Conservation (phyloP, 2,888 invertebrate genomes). For the Ectemnius continuus region DNA sequence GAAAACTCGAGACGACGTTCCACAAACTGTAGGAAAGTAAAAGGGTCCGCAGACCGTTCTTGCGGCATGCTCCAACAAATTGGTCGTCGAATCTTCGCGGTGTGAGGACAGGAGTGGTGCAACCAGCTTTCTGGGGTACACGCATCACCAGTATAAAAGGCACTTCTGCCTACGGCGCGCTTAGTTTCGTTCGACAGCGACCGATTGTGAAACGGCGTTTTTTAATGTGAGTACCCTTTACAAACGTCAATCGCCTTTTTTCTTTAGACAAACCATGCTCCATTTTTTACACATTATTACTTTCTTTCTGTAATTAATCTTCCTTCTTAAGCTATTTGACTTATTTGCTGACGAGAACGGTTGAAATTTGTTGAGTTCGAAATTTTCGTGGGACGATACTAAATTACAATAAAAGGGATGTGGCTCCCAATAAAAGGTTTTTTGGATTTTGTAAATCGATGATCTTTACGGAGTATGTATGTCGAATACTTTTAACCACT, state of each 20-base stretch:
- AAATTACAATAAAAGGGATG: too few species aligned
- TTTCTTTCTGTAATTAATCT: too few species aligned
- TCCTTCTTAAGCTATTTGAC: too few species aligned
- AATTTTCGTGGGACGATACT: too few species aligned
- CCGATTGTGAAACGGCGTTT: conserved; percentile 61
- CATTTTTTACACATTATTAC: too few species aligned
- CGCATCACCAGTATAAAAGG: conserved; percentile 71
- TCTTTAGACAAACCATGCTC: not conserved
- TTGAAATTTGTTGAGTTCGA: too few species aligned
- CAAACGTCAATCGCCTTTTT: conserved; percentile 3
- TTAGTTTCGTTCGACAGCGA: conserved; percentile 68
- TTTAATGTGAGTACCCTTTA: conserved; percentile 60
- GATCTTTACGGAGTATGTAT: too few species aligned
- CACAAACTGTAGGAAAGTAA: conserved; percentile 29
- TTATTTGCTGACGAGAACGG: too few species aligned
- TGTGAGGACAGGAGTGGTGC: conserved; percentile 51
- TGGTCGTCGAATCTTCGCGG: conserved; percentile 44
- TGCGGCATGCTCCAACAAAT: conserved; percentile 28
- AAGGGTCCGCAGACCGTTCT: conserved; percentile 20
- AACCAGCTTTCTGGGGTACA: conserved; percentile 31
- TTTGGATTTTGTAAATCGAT: too few species aligned
- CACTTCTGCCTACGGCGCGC: conserved; percentile 66
- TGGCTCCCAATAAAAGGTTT: too few species aligned
- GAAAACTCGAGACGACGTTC: too few species aligned
- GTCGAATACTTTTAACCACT: not conserved